Percentiles rank a stretch among this genome's conserved stretches.
Evolutionary conservation across 2,888 invertebrate genomes (phyloP).

Genomic region (Julus scandinavius): DNA sequence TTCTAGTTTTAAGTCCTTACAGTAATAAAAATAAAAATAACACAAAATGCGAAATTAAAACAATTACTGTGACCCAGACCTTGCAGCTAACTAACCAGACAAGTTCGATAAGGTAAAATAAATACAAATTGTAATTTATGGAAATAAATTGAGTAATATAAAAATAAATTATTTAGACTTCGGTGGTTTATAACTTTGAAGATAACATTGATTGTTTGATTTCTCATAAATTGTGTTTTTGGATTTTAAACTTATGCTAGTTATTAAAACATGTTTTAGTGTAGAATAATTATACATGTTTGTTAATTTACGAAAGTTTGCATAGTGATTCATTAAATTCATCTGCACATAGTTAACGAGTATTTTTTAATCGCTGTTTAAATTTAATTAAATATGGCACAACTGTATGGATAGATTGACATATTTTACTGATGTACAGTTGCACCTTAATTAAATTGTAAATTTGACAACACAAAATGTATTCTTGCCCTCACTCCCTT

Average conservation of each 20-base stretch:
- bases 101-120: background rate
- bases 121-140: conserved; percentile 2
- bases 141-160: background rate
- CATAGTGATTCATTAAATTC: too few species aligned
- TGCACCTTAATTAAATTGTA: too few species aligned
- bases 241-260: background rate
- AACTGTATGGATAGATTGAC: too few species aligned
- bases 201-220: conserved; percentile 10
- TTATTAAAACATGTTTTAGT: too few species aligned
- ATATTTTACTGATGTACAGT: too few species aligned
- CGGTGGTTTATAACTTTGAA: background rate
- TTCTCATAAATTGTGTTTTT: background rate
- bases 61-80: conserved; percentile 3
- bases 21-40: background rate
- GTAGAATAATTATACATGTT: too few species aligned
- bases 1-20: conserved; percentile 23
- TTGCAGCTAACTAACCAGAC: background rate
- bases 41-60: background rate
- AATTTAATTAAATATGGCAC: too few species aligned
- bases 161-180: background rate
- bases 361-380: too few species aligned
- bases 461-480: too few species aligned
- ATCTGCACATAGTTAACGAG: too few species aligned
- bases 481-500: too few species aligned
- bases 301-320: too few species aligned